phyloP scores from a whole-genome alignment of 2,888 invertebrate genomes.

The Drosophila mercatorum region DNA sequence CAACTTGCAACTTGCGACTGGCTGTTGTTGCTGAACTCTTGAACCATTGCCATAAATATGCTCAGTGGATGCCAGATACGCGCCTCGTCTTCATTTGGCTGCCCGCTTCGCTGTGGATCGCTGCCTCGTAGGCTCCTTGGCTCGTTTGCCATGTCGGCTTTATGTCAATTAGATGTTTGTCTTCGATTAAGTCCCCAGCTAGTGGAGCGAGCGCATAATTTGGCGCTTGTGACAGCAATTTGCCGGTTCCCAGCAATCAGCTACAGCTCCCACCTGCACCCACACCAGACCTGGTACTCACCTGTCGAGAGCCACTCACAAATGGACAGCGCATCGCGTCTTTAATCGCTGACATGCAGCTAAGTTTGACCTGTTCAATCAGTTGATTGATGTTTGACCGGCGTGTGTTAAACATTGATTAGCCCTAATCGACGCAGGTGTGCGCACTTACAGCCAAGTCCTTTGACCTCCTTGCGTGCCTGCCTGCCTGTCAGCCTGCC shows the following conservation, averaged over 20 bases:
- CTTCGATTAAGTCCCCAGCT: constrained; percentile 66
- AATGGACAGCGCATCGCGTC: constrained; percentile 32
- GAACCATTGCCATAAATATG: constrained; percentile 75
- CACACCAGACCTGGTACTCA: background rate
- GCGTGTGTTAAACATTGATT: constrained; percentile 68
- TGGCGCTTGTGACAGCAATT: constrained; percentile 76
- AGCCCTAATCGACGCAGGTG: constrained; percentile 60
- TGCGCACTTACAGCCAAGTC: constrained; percentile 13
- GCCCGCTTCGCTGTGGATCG: background rate
- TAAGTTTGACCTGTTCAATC: constrained; percentile 35
- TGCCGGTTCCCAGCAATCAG: constrained; percentile 37
- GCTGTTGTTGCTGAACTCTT: constrained; percentile 65
- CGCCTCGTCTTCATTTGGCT: constrained; percentile 48
- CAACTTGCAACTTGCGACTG: constrained; percentile 23
- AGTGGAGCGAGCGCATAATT: constrained; percentile 62
- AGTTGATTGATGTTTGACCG: constrained; percentile 61
- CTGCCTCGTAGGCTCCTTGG: constrained; percentile 1
- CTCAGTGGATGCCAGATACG: constrained; percentile 72
- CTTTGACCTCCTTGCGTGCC: constrained; percentile 35
- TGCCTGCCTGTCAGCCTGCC: background rate
- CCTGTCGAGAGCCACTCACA: constrained; percentile 2
- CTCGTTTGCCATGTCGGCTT: constrained; percentile 76
- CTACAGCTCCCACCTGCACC: background rate
- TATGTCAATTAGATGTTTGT: constrained; percentile 78
- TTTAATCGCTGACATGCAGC: constrained; percentile 10